phyloP scores from a whole-genome alignment of 23 tunicate genomes.

The Ciona savignyi region DNA sequence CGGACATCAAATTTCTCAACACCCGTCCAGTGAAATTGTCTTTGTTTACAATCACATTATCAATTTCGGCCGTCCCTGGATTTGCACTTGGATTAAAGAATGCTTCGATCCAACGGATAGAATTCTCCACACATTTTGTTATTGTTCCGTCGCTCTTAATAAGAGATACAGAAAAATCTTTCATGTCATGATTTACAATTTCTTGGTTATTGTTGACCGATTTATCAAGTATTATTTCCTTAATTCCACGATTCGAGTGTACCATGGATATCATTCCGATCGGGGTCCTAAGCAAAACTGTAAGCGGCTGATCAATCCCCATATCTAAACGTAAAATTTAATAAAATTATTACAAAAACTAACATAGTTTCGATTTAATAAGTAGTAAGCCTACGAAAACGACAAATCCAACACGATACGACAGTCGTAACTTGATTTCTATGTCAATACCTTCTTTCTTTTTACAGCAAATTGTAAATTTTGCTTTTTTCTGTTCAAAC shows the following conservation, averaged over 20 bases:
- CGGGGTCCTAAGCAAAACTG: slow-evolving; percentile 6
- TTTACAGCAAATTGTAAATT: too few species aligned
- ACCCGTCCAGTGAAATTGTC: too few species aligned
- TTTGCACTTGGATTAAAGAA: not conserved
- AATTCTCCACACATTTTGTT: not conserved
- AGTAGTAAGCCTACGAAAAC: too few species aligned
- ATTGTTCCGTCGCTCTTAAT: not conserved
- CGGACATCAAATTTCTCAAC: slow-evolving; percentile 27
- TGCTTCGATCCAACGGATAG: not conserved
- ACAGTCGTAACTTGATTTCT: too few species aligned
- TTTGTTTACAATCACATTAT: slow-evolving; percentile 50
- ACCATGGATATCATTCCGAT: not conserved
- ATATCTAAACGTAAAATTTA: too few species aligned
- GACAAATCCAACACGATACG: too few species aligned
- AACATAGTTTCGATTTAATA: too few species aligned
- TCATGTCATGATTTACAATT: not conserved
- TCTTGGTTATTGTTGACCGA: not conserved
- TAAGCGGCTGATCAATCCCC: too few species aligned
- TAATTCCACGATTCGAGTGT: not conserved
- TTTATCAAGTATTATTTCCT: not conserved
- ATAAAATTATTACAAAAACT: too few species aligned
- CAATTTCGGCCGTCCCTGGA: slow-evolving; percentile 13
- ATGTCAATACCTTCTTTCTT: too few species aligned
- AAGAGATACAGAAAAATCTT: not conserved
- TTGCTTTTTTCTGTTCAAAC: too few species aligned